Base-by-base conservation (phyloP, 2,113 vertebrate species). In the Mungos mungo region DNA sequence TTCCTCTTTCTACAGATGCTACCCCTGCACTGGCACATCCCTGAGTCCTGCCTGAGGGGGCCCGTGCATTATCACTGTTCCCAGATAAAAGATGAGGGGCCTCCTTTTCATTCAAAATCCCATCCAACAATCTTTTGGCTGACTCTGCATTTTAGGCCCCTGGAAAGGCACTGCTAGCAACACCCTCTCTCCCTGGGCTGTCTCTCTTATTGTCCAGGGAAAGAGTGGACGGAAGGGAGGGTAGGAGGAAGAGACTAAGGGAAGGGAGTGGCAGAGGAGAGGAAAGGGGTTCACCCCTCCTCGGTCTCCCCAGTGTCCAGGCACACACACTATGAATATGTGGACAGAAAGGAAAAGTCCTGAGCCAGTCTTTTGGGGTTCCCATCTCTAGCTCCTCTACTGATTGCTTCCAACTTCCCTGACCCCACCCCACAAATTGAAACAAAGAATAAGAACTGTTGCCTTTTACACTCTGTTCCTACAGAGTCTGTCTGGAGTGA, bases 401-500 rank as follows among this genome's bases (percentile, higher is more conserved):
- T 31, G n/a, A 71, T 1, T 74, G 93, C 50, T 85, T 92, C 79
- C 87, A 95, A 50, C 72, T 76, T 69, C 86, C 68, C 88, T 76
- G 9, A 69, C 35, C 71, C 90, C 57, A 45, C 31, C 31, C 41
- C 83, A 79, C 63, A 90, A 74, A 92, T 11, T 41, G 97, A 95
- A 97, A 97, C 97, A 97, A 94, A 77, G 95, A 88, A 74, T 57
- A 90, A 95, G 68, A 84, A 69, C 47, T 60, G 47, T 47, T 33
- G 65, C 79, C 79, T 89, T 97, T 93, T 89, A 92, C 83, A 97
- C 63, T 66, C 79, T 88, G 96, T 96, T 96, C 94, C 95, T 95
- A 54, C 47, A 33, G 72, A 47, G 71, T 84, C 79, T 71, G 92
- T 84, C 74, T 88, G 57, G 60, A 83, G 74, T 41, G 68, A 18